Conservation (phyloP, 1,140 invertebrate species). For the Drosophila sp. region DNA sequence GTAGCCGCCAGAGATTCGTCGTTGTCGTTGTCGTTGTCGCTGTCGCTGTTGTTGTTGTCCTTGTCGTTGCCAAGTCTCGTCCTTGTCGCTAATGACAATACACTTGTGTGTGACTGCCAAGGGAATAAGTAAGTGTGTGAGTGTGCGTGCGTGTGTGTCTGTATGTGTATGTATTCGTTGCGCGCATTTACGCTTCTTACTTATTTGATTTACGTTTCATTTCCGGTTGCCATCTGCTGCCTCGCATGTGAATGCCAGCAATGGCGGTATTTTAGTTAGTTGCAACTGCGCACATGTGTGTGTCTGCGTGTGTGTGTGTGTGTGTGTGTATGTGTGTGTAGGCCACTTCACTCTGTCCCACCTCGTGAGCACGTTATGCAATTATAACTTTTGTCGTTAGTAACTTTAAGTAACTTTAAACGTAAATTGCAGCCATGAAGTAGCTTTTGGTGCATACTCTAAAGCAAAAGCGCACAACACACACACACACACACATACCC, state of each 20-base stretch:
- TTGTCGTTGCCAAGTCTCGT: conserved; percentile 50
- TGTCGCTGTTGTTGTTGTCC: conserved; percentile 3
- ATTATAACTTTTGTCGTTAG: conserved; percentile 85
- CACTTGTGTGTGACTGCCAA: conserved; percentile 52
- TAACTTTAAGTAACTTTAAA: conserved; percentile 84
- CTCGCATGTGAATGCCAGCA: conserved; percentile 69
- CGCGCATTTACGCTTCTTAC: conserved; percentile 79
- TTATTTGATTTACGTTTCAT: conserved; percentile 84
- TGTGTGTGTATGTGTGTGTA: conserved; percentile 6
- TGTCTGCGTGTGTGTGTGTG: conserved; percentile 7
- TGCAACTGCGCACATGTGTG: conserved; percentile 37
- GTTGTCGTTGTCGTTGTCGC: conserved; percentile 11
- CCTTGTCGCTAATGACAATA: conserved; percentile 81
- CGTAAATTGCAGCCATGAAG: conserved; percentile 83
- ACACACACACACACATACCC: conserved; percentile 15
- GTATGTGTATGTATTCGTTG: conserved; percentile 40
- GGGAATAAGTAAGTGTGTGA: conserved; percentile 17
- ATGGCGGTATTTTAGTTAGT: conserved; percentile 51
- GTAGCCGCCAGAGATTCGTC: conserved; percentile 56
- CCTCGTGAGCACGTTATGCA: conserved; percentile 74
- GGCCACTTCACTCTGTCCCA: conserved; percentile 18
- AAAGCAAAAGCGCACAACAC: conserved; percentile 46
- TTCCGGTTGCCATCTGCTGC: conserved; percentile 82
- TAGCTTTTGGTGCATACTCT: conserved; percentile 79
- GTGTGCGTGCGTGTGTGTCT: conserved; percentile 14